Base-by-base conservation (phyloP, 2,113 vertebrate genomes). In the Psilopsiagon aymara region DNA sequence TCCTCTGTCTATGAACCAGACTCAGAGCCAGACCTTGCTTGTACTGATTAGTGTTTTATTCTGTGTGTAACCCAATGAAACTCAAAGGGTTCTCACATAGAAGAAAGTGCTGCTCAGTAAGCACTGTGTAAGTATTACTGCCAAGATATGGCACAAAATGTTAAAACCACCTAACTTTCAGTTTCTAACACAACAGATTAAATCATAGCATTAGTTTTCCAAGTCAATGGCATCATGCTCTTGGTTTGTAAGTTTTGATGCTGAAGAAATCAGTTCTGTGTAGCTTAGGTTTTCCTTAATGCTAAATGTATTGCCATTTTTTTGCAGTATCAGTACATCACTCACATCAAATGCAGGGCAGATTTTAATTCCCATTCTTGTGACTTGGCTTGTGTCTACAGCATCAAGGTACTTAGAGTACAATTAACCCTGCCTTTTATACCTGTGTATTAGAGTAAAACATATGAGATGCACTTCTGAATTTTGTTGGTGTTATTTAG, bases 11-110 rank as follows among this genome's bases (percentile, higher is more conserved):
- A 74, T 90, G 82, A 94, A 81, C 92, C 92, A 92, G 87, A 91
- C 59, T 92, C 82, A 33, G 83, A 94, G 86, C 68, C 94, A 95
- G 66, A 90, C 49, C 90, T 88, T 92, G n/a, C 90, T 93, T 75
- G 60, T 41, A 78, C 69, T 92, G 92, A 96, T 96, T 94, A 93
- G 66, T 90, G 86, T 92, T 97, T 96, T 93, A 86, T 96, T 96
- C 83, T 93, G 41, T 52, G 69, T 51, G 23, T 82, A 79, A 64
- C 73, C 86, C 88, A 86, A 13, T 35, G 80, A 93, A 93, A 93
- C 74, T 86, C 81, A 92, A 73, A 95, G 43, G 18, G 49, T 91
- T 92, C 86, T 90, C 84, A 87, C 74, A 85, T 44, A 81, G 84
- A 90, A 87, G 79, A 78, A 86, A 90, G 41, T 78, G 86, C 67